Evolutionary conservation across 2,797 vertebrate species (phyloP), one percentile per base, ranked within the genome.

Genomic region (Tachyglossus aculeatus): DNA sequence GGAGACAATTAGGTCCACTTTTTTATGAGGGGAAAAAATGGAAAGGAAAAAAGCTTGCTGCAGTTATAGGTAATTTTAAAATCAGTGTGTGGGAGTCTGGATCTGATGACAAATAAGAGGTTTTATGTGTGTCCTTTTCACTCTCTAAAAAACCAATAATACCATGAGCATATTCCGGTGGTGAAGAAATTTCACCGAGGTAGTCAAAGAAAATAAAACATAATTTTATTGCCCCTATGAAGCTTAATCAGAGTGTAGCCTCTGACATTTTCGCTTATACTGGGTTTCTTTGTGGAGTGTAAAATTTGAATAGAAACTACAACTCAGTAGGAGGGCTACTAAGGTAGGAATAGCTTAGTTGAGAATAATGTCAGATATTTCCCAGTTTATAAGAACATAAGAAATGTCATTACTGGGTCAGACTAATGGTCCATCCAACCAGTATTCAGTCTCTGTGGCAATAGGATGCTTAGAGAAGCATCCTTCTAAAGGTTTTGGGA

Each of bases 1-100:
- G 56, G 40, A 32, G 73, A 25, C 45, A 84, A 81, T 89, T 81
- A 83, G 16, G 67, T 0, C 45, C 25, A 24, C 63, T 2, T 48
- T 66, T 43, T 54, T 14, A 24, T 58, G n/a, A 48, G 37, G 80
- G 13, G 24, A 63, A 41, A 27, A 65, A 75, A 59, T 10, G 16
- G 37, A 41, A 81, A 79, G 58, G 40, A 43, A 7, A 33, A 22
- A 71, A 34, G 6, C 70, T 75, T 78, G 45, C 2, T 45, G 44
- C 15, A 36, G 1, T 61, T 72, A 76, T 18, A 54, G 13, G 9
- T 41, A 22, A 78, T 36, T 64, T 63, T 67, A 53, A 22, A 44
- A 7, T 36, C 53, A 60, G 44, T 10, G 9, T 69, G 21, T 10
- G 43, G 33, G 24, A 53, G 39, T 63, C 41, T 6, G 53, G 74